Evolutionary conservation across 2,113 vertebrate species (phyloP).

Genomic region (Trematocara unimaculatum): DNA sequence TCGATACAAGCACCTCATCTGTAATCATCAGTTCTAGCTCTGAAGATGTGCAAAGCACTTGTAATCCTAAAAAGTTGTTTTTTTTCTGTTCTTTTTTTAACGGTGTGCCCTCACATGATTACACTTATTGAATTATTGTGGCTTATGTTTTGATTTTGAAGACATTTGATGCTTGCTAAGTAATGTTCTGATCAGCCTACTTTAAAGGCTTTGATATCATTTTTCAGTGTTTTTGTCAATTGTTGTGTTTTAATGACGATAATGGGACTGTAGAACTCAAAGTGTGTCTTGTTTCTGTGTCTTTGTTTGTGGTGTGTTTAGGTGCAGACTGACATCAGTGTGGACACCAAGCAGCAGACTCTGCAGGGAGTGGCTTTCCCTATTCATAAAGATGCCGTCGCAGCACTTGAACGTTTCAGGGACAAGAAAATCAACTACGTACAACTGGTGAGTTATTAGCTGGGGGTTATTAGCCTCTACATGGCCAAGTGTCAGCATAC

Average conservation of each 20-base stretch:
- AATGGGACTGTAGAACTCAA: background rate
- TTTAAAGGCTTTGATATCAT: background rate
- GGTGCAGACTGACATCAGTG: conserved; percentile 86
- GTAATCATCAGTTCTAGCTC: background rate
- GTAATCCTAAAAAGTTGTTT: background rate
- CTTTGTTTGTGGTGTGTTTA: conserved; percentile 50
- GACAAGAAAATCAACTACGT: conserved; percentile 88
- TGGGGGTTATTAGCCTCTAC: background rate
- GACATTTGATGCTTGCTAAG: background rate
- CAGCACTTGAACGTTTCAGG: conserved; percentile 84
- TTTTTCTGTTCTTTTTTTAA: background rate
- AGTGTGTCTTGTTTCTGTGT: background rate
- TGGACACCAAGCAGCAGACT: conserved; percentile 92
- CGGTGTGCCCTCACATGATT: background rate
- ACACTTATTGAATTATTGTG: background rate
- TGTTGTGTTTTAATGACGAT: background rate
- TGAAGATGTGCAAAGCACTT: background rate
- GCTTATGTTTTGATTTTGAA: background rate
- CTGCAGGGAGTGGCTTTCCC: conserved; percentile 94
- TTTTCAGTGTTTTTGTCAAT: background rate
- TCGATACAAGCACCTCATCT: conserved; percentile 18
- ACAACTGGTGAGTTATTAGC: conserved; percentile 82
- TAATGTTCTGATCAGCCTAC: background rate
- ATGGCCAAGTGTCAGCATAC: background rate
- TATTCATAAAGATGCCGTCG: conserved; percentile 81